Evolutionary conservation across 2,888 invertebrate species (phyloP).

Genomic region (Petrolisthes cinctipes): DNA sequence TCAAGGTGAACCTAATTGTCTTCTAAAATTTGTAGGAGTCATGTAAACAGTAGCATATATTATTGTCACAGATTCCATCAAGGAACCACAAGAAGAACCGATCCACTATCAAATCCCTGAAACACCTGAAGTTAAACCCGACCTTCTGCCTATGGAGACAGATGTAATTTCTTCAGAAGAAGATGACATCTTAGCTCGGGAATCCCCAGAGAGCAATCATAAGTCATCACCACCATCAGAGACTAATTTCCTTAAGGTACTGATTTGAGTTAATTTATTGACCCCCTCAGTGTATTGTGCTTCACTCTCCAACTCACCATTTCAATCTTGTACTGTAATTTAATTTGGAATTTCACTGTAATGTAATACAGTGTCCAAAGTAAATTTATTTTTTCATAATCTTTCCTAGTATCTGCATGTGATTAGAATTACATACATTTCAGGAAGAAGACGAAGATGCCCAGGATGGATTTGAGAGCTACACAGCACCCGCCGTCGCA

Average conservation of each 20-base stretch:
- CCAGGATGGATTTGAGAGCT: constrained; percentile 53
- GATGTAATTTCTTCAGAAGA: constrained; percentile 65
- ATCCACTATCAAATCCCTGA: neutral
- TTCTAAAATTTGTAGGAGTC: neutral
- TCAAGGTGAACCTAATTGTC: neutral
- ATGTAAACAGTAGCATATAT: neutral
- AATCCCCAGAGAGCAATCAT: constrained; percentile 50
- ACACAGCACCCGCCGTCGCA: neutral
- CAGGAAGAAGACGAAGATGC: constrained; percentile 50
- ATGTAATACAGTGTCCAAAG: too few species aligned
- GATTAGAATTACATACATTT: neutral
- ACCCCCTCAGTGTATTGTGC: neutral
- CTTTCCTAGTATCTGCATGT: too few species aligned
- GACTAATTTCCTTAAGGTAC: constrained; percentile 24
- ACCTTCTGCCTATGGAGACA: constrained; percentile 62
- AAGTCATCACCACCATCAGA: constrained; percentile 30
- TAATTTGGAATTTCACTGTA: too few species aligned
- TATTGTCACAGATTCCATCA: neutral
- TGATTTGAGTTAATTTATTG: neutral
- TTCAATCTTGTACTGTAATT: too few species aligned
- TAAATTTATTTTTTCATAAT: too few species aligned
- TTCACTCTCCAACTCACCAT: neutral
- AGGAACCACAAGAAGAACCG: constrained; percentile 4
- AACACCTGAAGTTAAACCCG: constrained; percentile 27
- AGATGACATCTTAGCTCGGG: constrained; percentile 62